phyloP scores from a whole-genome alignment of 2,888 invertebrate genomes.

The Andricus quercusramuli region DNA sequence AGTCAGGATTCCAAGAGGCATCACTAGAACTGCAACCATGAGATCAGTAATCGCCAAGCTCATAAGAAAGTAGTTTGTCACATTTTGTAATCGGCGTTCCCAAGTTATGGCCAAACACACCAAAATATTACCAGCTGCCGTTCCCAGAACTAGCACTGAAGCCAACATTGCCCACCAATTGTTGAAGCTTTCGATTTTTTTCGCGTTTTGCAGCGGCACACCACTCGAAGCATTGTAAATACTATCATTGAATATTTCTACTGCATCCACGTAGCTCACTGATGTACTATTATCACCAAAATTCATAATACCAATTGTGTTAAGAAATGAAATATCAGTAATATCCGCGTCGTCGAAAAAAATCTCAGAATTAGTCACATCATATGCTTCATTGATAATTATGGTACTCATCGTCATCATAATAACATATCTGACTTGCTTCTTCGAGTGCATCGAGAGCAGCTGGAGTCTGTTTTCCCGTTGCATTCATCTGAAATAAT shows the following conservation, averaged over 20 bases:
- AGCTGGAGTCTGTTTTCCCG: not conserved
- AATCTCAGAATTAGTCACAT: not conserved
- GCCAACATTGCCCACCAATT: conserved; percentile 93
- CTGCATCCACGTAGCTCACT: not conserved
- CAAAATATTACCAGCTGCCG: conserved; percentile 94
- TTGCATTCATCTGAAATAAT: not conserved
- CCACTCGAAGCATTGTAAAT: not conserved
- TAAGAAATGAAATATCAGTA: not conserved
- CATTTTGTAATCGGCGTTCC: conserved; percentile 95
- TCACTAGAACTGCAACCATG: conserved; percentile 95
- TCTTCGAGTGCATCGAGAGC: not conserved
- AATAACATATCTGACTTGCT: not conserved
- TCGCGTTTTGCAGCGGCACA: not conserved
- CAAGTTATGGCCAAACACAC: conserved; percentile 96
- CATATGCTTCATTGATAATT: not conserved
- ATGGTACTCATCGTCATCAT: not conserved
- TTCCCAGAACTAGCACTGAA: conserved; percentile 88
- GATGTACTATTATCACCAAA: not conserved
- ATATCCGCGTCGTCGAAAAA: not conserved
- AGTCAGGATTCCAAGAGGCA: conserved; percentile 95
- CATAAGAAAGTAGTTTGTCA: conserved; percentile 98
- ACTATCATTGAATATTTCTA: not conserved
- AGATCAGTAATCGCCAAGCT: conserved; percentile 97
- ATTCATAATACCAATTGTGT: not conserved
- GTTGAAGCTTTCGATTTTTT: conserved; percentile 70